These are phyloP conservation scores for Egretta garzetta DNA, from an alignment of 2,113 vertebrate species.

Conservation along the genomic window DNA sequence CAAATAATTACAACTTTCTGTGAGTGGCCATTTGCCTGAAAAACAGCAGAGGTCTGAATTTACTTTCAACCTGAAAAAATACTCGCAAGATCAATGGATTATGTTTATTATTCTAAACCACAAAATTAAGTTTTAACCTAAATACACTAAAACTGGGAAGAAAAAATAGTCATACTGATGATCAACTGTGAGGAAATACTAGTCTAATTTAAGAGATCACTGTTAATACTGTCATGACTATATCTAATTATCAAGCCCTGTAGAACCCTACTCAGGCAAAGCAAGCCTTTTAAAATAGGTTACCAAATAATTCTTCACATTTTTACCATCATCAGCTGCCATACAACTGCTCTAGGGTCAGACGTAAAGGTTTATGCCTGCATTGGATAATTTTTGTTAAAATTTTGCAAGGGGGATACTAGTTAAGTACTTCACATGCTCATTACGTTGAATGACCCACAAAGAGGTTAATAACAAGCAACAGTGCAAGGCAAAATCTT, in stretches of 20 bases:
- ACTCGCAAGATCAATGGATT: background rate
- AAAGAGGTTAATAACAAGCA: background rate
- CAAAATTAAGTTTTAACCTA: background rate
- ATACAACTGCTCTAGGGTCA: background rate
- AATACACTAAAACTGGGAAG: background rate
- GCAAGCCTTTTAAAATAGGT: background rate
- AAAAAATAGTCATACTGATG: background rate
- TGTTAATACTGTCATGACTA: background rate
- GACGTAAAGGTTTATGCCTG: background rate
- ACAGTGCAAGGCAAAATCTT: accelerated
- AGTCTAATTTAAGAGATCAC: background rate
- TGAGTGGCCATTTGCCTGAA: background rate
- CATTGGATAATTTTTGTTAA: background rate
- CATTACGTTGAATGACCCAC: background rate
- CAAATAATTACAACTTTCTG: background rate
- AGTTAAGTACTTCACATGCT: background rate
- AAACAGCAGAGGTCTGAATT: background rate
- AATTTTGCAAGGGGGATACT: background rate
- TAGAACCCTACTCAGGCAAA: background rate
- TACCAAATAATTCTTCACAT: background rate
- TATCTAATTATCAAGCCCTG: background rate
- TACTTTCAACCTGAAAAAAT: background rate
- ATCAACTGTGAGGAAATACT: background rate
- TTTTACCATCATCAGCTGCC: background rate
- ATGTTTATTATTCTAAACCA: background rate